phyloP scores from a whole-genome alignment of 1,140 invertebrate genomes.

The Hetaerina americana region DNA sequence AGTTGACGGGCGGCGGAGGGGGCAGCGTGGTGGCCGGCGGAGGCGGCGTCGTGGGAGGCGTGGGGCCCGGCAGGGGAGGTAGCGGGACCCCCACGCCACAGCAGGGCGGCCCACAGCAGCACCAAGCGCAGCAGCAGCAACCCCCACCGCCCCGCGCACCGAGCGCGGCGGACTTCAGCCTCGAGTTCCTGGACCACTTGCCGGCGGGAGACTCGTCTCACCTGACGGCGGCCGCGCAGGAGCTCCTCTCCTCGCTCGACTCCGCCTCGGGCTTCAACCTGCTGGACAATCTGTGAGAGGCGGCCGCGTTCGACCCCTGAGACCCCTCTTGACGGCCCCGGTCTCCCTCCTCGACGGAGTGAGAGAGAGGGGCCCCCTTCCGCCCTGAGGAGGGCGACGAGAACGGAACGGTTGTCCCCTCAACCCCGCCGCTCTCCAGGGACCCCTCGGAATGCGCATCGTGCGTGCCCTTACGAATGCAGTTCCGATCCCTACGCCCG shows the following conservation, averaged over 20 bases:
- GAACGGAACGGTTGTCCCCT: no score
- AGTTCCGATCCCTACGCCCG: no score
- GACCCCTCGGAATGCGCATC: no score
- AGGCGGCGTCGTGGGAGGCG: conserved; percentile 13
- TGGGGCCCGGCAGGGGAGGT: conserved; percentile 18
- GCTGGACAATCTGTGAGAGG: not conserved
- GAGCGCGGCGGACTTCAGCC: conserved; percentile 48
- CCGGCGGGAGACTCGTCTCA: conserved; percentile 50
- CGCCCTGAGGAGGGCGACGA: no score
- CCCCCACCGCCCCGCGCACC: not conserved
- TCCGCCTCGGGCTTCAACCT: conserved; percentile 22
- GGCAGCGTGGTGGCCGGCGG: conserved; percentile 4
- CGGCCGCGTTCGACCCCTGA: no score
- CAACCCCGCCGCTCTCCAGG: no score
- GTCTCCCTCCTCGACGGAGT: no score
- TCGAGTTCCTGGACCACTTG: conserved; percentile 69
- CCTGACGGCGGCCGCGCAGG: conserved; percentile 50
- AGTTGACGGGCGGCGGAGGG: not conserved
- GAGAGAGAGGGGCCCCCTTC: no score
- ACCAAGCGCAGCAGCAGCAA: conserved; percentile 26
- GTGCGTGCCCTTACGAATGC: no score
- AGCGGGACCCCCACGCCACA: conserved; percentile 24
- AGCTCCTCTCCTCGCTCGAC: conserved; percentile 56
- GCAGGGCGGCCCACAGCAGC: conserved; percentile 14
- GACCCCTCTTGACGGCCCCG: no score